Percentiles rank a stretch among this genome's conserved stretches.
phyloP scores from a whole-genome alignment of 2,113 vertebrate genomes.

The Catharus bicknelli region DNA sequence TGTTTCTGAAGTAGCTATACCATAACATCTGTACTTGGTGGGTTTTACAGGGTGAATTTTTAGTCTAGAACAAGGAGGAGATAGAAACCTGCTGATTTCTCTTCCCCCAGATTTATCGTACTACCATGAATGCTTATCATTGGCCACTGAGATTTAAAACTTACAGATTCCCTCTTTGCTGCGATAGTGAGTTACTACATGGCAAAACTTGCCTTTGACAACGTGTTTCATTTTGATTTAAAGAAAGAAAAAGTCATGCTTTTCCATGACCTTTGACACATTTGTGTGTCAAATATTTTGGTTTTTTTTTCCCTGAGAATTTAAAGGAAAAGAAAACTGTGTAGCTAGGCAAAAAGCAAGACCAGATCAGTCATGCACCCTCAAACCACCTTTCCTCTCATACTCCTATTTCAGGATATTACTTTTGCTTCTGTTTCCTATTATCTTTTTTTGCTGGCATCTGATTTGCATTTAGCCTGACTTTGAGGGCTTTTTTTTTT shows the following conservation, averaged over 20 bases:
- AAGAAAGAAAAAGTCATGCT: neutral
- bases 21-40: neutral
- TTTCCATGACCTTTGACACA: neutral
- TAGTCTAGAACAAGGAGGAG: neutral
- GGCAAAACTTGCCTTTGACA: neutral
- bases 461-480: constrained; percentile 7
- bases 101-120: neutral
- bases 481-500: neutral
- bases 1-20: neutral
- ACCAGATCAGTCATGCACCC: neutral
- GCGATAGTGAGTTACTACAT: neutral
- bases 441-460: constrained; percentile 19
- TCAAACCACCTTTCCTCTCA: constrained; percentile 12
- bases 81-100: neutral
- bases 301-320: neutral
- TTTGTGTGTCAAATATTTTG: neutral
- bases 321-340: neutral
- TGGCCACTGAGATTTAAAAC: neutral
- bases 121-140: neutral
- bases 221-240: neutral
- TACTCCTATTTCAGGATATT: constrained; percentile 48
- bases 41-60: neutral
- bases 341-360: neutral
- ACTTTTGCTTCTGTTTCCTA: constrained; percentile 39
- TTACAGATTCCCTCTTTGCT: neutral